These are phyloP conservation scores for Calonectris borealis DNA, from an alignment of 2,113 vertebrate genomes.

Conservation along the genomic window DNA sequence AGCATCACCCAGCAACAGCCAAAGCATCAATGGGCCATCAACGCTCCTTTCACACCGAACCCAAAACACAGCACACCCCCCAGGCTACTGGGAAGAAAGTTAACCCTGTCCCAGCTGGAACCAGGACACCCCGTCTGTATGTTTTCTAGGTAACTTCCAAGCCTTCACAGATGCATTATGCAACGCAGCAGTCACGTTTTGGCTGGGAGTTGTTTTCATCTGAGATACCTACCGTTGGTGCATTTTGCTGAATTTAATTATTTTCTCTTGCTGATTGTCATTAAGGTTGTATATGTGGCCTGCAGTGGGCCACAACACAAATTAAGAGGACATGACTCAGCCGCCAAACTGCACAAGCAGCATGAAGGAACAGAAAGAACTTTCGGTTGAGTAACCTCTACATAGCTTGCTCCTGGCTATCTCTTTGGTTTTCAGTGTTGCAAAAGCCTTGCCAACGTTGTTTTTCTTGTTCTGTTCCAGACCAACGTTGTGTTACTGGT, in stretches of 20 bases:
- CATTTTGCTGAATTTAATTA: not conserved
- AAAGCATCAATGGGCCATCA: too few species aligned
- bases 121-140: not conserved
- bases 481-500: not conserved
- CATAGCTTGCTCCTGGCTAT: not conserved
- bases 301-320: not conserved
- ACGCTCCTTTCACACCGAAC: too few species aligned
- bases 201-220: not conserved
- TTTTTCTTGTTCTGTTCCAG: not conserved
- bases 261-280: not conserved
- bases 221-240: not conserved
- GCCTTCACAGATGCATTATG: not conserved
- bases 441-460: not conserved
- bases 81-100: too few species aligned
- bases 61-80: too few species aligned
- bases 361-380: not conserved
- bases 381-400: not conserved
- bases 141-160: not conserved
- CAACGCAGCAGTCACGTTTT: accelerated
- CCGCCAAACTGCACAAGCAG: not conserved
- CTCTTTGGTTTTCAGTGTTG: not conserved
- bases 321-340: not conserved
- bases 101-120: too few species aligned
- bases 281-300: not conserved
- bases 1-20: too few species aligned